Percentiles rank a stretch among this genome's conserved stretches.
Evolutionary conservation across 2,797 vertebrate species (phyloP).

Genomic region (Pseudochirops cupreus): DNA sequence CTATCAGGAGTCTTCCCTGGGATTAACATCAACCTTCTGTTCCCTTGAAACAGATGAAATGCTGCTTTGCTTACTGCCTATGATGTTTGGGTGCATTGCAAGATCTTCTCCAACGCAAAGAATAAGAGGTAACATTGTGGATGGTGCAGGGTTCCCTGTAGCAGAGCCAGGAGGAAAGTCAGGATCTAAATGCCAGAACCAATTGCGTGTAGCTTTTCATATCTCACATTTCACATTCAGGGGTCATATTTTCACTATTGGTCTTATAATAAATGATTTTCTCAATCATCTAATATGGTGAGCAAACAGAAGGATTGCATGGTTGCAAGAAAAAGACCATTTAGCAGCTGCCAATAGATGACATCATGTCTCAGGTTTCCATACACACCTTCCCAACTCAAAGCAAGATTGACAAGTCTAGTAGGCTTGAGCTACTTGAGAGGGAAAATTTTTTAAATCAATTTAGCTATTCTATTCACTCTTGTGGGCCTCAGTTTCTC

Average conservation of each 20-base stretch:
- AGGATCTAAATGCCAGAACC: conserved; percentile 81
- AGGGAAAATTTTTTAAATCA: not conserved
- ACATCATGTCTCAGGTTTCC: not conserved
- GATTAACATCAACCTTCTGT: not conserved
- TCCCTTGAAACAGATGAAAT: not conserved
- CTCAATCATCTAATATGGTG: not conserved
- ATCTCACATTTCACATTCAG: conserved; percentile 50
- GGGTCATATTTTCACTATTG: not conserved
- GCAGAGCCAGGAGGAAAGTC: conserved; percentile 80
- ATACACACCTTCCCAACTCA: not conserved
- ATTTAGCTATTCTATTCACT: not conserved
- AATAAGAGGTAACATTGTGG: not conserved
- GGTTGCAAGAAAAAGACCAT: not conserved
- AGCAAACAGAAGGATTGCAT: not conserved
- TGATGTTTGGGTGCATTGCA: not conserved
- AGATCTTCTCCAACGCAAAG: not conserved
- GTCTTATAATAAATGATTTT: not conserved
- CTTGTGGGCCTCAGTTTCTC: not conserved
- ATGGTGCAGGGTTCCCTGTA: not conserved
- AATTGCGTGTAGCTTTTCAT: conserved; percentile 80
- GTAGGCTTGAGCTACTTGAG: not conserved
- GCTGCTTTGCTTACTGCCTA: not conserved
- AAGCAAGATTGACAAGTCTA: not conserved
- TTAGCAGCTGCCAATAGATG: not conserved
- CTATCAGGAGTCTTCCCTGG: not conserved